Conservation (phyloP, 2,797 vertebrate species). For the Parauchenoglanis punctatus region DNA sequence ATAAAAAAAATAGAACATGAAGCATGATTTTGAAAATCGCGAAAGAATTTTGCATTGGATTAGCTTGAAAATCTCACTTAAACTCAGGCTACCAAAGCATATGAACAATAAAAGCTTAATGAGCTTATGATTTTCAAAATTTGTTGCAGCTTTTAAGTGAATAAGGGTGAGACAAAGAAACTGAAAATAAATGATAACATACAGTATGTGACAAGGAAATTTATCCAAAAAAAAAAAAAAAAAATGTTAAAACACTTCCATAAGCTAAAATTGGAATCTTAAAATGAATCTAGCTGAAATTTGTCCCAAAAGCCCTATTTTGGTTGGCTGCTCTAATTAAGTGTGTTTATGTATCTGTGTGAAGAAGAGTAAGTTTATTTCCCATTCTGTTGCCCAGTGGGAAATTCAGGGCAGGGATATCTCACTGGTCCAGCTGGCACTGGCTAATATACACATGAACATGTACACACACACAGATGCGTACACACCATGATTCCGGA, state of each 20-base stretch:
- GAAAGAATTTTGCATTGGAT: not conserved
- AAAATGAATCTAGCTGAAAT: not conserved
- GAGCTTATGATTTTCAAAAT: not conserved
- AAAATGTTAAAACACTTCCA: not conserved
- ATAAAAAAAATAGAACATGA: not conserved
- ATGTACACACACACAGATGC: constrained; percentile 15
- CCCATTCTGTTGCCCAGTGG: constrained; percentile 14
- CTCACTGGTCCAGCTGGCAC: constrained; percentile 32
- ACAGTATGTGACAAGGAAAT: not conserved
- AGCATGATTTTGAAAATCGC: not conserved
- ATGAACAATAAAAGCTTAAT: not conserved
- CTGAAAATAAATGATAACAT: not conserved
- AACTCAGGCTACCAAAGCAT: not conserved
- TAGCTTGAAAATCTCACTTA: not conserved
- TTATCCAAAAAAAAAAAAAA: not conserved
- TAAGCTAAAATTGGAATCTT: not conserved
- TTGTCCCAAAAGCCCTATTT: not conserved
- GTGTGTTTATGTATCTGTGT: not conserved
- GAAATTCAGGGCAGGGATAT: not conserved
- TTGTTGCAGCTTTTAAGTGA: not conserved
- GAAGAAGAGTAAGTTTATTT: not conserved
- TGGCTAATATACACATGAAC: constrained; percentile 12
- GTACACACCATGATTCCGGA: constrained; percentile 29
- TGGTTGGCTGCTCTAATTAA: not conserved
- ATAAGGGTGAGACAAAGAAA: too few relatives aligned